Evolutionary conservation across 2,888 invertebrate species (phyloP).

Genomic region (Lydus trimaculatus): DNA sequence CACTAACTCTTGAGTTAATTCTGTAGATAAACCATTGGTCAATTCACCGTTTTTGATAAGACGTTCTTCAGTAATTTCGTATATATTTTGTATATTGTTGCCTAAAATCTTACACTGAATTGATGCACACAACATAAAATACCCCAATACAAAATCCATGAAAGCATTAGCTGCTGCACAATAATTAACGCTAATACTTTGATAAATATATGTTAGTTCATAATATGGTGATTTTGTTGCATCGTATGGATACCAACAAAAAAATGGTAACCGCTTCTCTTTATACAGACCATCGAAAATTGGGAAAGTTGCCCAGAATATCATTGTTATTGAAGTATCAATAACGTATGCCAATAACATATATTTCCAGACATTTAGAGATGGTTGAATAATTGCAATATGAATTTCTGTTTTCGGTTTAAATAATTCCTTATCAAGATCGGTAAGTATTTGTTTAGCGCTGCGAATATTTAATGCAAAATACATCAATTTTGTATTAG

Average conservation of each 20-base stretch:
- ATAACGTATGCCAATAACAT: background rate
- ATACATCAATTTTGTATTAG: background rate
- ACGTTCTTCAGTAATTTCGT: background rate
- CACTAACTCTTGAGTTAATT: background rate
- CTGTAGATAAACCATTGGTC: background rate
- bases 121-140: background rate
- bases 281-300: slow-evolving; percentile 8
- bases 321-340: background rate
- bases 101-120: background rate
- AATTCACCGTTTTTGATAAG: background rate
- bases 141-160: background rate
- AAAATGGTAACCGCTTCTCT: slow-evolving; percentile 12
- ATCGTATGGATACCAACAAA: slow-evolving; percentile 23
- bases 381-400: background rate
- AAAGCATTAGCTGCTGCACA: background rate
- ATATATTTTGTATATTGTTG: background rate
- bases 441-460: background rate
- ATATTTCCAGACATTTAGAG: background rate
- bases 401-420: background rate
- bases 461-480: background rate
- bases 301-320: slow-evolving; percentile 12
- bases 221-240: slow-evolving; percentile 15
- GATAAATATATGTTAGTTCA: slow-evolving; percentile 24
- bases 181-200: slow-evolving; percentile 12
- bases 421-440: background rate